A percentile compares a stretch with the other conserved stretches of the same genome.
Conservation (phyloP, 2,888 invertebrate species). For the Phytoseiulus persimilis region DNA sequence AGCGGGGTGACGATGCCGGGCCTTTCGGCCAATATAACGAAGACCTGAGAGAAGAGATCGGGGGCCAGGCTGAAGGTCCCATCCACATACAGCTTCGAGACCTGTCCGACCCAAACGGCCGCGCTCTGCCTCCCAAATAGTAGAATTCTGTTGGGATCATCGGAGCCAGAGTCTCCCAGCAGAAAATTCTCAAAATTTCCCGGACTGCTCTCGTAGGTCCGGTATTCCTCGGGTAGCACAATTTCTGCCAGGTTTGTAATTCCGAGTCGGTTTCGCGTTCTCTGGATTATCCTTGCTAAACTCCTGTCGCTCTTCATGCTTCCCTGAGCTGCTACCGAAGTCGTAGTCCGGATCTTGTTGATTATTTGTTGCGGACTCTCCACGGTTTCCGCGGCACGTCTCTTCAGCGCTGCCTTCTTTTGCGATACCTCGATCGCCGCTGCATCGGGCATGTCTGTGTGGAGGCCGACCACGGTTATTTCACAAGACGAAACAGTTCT, state of each 20-base stretch:
- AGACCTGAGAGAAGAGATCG: slow-evolving; percentile 36
- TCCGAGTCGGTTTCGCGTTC: too few species aligned
- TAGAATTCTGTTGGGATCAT: not conserved
- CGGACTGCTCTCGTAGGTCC: not conserved
- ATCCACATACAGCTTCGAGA: slow-evolving; percentile 15
- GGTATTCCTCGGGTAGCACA: not conserved
- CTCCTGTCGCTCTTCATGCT: too few species aligned
- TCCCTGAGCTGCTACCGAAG: too few species aligned
- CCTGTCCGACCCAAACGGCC: not conserved
- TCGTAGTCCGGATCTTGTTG: too few species aligned
- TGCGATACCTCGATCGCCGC: too few species aligned
- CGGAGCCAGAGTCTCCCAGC: not conserved
- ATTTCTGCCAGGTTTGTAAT: not conserved
- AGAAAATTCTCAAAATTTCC: not conserved
- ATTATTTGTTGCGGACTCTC: too few species aligned
- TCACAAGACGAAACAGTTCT: too few species aligned
- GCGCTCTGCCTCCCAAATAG: not conserved
- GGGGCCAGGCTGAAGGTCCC: slow-evolving; percentile 38
- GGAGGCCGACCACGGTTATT: too few species aligned
- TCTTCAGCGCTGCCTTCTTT: too few species aligned
- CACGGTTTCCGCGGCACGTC: too few species aligned
- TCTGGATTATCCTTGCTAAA: too few species aligned
- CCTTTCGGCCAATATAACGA: slow-evolving; percentile 5
- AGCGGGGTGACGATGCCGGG: slow-evolving; percentile 29
- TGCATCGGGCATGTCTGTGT: too few species aligned